Base-by-base conservation (phyloP, 1,140 invertebrate species). In the Oryctes rhinoceros region DNA sequence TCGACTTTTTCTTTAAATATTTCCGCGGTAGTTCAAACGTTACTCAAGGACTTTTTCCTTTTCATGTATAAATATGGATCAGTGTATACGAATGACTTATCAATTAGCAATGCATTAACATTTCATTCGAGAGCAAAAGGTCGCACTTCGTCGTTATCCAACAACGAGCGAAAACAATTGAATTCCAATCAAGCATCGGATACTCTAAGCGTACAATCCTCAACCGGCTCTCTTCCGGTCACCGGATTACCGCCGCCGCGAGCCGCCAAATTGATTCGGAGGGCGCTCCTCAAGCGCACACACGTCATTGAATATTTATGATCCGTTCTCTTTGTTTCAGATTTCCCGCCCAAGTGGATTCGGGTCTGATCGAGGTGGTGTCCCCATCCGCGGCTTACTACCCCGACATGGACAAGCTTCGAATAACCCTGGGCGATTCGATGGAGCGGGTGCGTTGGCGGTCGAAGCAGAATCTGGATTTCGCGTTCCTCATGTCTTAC, bases 381-480 rank as follows among this genome's bases (percentile, higher is more conserved):
- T 92, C 96, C 2, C 97, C 97, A 0, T 92, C 96, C 3, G 84
- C 92, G 0, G 91, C 93, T 0, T 99, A 96, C 86, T 99, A 99
- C 88, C 97, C 98, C 0, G 92, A 98, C 87, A 91, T 98, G 78
- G 90, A 94, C 47, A 91, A 92, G 53, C 84, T 97, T 37, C 91
- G 92, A 15, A 90, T 93, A 30, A 98, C 96, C 0, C 89, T 98
- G 4, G 97, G 97, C 0, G 97, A 99, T 88, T 92, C 96, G 4
- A 89, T 92, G 80, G 96, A 98, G 85, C 90, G 97, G 37, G 96
- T 98, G 0, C 91, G 94, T 82, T 99, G 98, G 98, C 90, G 97
- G 74, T 97, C 97, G 1, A 99, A 99, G 86, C 98, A 99, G 88
- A 99, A 99, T 88, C 89, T 98, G 65, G 98, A 99, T 87, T 98